A percentile compares a stretch with the other conserved stretches of the same genome.
Conservation (phyloP, 2,113 vertebrate genomes). For the Bagarius yarrelli region DNA sequence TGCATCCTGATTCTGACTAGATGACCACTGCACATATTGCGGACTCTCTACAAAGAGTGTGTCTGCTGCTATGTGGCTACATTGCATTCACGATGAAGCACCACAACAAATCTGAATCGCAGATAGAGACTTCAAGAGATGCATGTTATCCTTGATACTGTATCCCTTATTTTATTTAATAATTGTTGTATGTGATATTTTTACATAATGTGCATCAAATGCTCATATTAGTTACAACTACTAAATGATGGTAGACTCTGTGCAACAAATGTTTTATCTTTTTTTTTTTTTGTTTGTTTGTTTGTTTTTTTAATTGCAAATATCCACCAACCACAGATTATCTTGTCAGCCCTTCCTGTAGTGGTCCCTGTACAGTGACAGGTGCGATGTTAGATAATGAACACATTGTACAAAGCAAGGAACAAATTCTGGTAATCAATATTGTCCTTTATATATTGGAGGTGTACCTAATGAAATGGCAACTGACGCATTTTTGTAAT, state of each 20-base stretch:
- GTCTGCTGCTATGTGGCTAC: constrained; percentile 4
- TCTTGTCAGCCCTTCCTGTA: background rate
- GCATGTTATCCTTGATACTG: background rate
- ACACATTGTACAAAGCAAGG: background rate
- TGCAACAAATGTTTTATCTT: background rate
- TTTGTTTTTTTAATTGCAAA: too few species aligned
- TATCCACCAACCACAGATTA: background rate
- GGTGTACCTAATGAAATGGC: background rate
- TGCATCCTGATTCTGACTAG: background rate
- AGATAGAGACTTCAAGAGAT: background rate
- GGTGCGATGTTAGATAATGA: background rate
- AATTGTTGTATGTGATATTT: background rate
- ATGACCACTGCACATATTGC: background rate
- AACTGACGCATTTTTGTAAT: background rate
- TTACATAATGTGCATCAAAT: background rate
- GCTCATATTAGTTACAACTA: background rate
- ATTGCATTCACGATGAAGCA: background rate
- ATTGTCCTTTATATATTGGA: background rate
- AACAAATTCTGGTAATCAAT: background rate
- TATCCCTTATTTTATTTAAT: background rate
- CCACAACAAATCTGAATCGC: background rate
- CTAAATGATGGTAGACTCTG: background rate
- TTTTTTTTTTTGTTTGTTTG: too few species aligned
- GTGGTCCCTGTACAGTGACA: background rate
- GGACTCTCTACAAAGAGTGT: background rate